These are phyloP conservation scores for Ormyrus pomaceus DNA, from an alignment of 2,888 invertebrate species.

Conservation along the genomic window DNA sequence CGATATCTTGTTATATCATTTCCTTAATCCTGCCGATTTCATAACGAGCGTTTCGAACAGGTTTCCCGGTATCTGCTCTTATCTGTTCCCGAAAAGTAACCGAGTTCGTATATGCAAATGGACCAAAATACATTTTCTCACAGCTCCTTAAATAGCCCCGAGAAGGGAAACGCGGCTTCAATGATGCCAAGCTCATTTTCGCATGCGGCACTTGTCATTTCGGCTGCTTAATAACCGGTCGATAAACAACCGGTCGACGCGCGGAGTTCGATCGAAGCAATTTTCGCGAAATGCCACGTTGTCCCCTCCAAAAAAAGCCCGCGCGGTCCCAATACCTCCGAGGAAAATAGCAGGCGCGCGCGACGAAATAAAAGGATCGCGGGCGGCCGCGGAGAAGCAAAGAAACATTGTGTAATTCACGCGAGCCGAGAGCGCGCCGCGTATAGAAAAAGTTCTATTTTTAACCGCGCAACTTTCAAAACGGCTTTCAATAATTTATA, in stretches of 20 bases:
- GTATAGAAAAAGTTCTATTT: constrained; percentile 42
- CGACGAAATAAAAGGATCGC: constrained; percentile 5
- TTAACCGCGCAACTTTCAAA: constrained; percentile 53
- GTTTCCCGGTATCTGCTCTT: no score
- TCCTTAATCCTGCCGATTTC: no score
- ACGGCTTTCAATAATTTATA: constrained; percentile 54
- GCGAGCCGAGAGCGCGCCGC: constrained; percentile 25
- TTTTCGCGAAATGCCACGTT: not conserved
- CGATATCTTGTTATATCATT: no score
- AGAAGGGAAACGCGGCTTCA: constrained; percentile 1
- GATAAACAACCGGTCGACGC: not conserved
- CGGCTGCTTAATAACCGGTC: not conserved
- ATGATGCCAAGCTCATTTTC: not conserved
- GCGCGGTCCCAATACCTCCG: not conserved
- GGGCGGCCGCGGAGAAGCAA: constrained; percentile 15
- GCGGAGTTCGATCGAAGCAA: no score
- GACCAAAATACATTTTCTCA: no score
- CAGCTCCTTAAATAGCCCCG: no score
- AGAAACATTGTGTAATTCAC: constrained; percentile 53
- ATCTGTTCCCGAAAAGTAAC: no score
- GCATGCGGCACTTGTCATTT: not conserved
- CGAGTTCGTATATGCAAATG: no score
- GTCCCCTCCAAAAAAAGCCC: not conserved
- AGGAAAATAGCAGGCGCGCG: not conserved
- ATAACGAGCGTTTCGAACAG: no score